Percentiles rank a stretch among this genome's conserved stretches.
phyloP scores from a whole-genome alignment of 2,797 vertebrate genomes.

The Perdix hodgsoniae region DNA sequence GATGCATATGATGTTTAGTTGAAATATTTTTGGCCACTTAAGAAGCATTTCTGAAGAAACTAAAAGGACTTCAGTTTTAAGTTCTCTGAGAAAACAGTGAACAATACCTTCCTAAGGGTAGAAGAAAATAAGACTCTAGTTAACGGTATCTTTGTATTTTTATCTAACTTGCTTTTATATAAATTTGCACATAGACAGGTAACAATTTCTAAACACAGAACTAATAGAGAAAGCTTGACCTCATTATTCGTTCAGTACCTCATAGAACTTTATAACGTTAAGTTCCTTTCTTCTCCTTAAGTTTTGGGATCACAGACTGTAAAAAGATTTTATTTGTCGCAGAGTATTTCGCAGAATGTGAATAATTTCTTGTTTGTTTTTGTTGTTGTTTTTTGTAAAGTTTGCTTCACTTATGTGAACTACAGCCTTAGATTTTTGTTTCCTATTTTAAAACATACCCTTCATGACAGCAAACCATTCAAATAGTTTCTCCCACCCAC shows the following conservation, averaged over 20 bases:
- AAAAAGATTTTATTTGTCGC: not conserved
- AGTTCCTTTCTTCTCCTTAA: not conserved
- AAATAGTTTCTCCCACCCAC: not conserved
- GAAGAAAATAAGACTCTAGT: not conserved
- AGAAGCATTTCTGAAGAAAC: not conserved
- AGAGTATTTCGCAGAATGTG: not conserved
- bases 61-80: not conserved
- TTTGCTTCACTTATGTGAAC: not conserved
- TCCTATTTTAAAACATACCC: not conserved
- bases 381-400: not conserved
- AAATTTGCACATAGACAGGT: not conserved
- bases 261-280: not conserved
- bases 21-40: not conserved
- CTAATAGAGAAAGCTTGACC: not conserved
- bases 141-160: not conserved
- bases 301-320: not conserved
- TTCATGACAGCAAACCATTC: not conserved
- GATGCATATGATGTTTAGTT: not conserved
- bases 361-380: not conserved
- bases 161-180: not conserved
- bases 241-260: not conserved
- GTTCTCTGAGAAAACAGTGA: not conserved
- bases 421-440: not conserved
- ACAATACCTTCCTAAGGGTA: not conserved
- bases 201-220: not conserved